Conservation (phyloP, 2,888 invertebrate genomes). For the Eubasilissa splendida region DNA sequence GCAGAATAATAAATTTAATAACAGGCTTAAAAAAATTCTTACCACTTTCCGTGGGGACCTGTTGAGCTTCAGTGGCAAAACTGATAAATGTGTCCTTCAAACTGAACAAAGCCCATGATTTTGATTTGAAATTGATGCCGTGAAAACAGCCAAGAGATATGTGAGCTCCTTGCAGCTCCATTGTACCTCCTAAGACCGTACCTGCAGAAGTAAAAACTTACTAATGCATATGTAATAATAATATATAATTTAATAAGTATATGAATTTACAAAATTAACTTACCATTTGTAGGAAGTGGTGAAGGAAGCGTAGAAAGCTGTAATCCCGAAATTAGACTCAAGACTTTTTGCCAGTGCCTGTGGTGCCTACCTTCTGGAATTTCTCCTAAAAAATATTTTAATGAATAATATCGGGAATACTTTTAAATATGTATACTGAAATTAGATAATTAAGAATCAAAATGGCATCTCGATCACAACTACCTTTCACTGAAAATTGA, state of each 20-base stretch:
- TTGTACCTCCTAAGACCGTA: slow-evolving; percentile 88
- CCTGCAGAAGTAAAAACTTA: slow-evolving; percentile 67
- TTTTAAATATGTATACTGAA: too few relatives aligned
- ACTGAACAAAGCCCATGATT: slow-evolving; percentile 97
- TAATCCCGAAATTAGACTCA: slow-evolving; percentile 86
- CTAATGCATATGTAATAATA: neutral
- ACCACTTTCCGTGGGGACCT: slow-evolving; percentile 81
- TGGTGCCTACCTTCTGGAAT: slow-evolving; percentile 84
- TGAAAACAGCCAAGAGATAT: slow-evolving; percentile 97
- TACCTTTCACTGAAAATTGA: too few relatives aligned
- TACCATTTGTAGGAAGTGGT: slow-evolving; percentile 77
- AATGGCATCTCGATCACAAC: too few relatives aligned
- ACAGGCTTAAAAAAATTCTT: slow-evolving; percentile 57
- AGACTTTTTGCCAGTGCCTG: slow-evolving; percentile 94
- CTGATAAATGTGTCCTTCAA: slow-evolving; percentile 93
- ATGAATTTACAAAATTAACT: neutral
- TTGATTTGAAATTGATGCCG: slow-evolving; percentile 96
- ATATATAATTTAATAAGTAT: neutral
- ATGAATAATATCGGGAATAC: too few relatives aligned
- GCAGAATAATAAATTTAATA: neutral
- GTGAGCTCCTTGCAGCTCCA: slow-evolving; percentile 91
- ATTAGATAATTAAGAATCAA: too few relatives aligned
- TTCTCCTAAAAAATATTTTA: slow-evolving; percentile 58
- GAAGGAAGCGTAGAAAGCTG: slow-evolving; percentile 82
- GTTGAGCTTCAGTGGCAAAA: slow-evolving; percentile 94